Base-by-base conservation (phyloP, 2,797 vertebrate genomes). In the Masticophis lateralis region DNA sequence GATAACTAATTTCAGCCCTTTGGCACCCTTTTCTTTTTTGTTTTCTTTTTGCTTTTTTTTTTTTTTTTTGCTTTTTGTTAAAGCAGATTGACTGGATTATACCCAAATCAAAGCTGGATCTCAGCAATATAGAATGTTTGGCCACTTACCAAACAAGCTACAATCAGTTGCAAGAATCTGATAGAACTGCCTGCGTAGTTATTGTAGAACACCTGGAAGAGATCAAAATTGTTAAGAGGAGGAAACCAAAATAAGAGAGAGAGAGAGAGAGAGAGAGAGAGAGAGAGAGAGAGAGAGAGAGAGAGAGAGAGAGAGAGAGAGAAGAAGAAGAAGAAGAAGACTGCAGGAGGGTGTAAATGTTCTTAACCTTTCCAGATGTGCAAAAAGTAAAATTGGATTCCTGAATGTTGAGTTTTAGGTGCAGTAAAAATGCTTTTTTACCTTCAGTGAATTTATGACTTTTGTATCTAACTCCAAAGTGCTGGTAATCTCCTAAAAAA, bases 401-500 rank as follows among this genome's bases (percentile, higher is more conserved):
- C 91, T 47, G 74, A 8, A 0, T 60, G 55, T 86, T 66, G 55
- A 47, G 92, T 92, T 94, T 90, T 92, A 89, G 43, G 66, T 83
- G 89, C 47, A 93, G 32, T 51, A 95, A 63, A 95, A 91, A 74
- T 53, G 61, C 47, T 92, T 95, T 59, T 83, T 83, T 59, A 57
- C 93, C n/a, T 94, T 91, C 32, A 89, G 28, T 79, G 11, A 87
- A 4, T 10, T 83, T 60, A 91, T 90, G 89, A 89, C 69, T 94
- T 53, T 61, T 90, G 4, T 56, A 57, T 43, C 3, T 59, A 91
- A 60, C 56, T 63, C 18, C 57, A 83, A 69, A 57, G 53, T 57
- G 32, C 94, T 95, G 83, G 43, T 88, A 94, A 94, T 94, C 55
- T 96, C 93, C 86, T 93, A 8, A 7, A 94, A 87, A 51, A 63